Evolutionary conservation across 2,888 invertebrate species (phyloP).

Genomic region (Ophion ellenae): DNA sequence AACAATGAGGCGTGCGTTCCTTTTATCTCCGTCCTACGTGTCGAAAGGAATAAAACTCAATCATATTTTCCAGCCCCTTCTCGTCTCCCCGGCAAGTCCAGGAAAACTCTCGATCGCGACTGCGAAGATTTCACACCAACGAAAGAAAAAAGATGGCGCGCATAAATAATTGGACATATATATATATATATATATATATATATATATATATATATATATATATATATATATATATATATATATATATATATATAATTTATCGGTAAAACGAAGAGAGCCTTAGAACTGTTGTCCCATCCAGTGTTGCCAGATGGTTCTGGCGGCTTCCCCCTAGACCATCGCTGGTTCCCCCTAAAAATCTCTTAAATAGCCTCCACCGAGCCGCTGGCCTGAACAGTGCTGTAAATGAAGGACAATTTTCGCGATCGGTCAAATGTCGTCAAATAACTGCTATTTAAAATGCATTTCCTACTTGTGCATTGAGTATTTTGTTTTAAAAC

Average conservation of each 20-base stretch:
- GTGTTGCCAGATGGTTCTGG: no score
- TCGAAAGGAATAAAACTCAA: constrained; percentile 8
- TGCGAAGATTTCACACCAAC: no score
- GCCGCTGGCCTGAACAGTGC: no score
- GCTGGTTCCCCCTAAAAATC: no score
- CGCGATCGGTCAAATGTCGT: no score
- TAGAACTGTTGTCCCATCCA: neutral
- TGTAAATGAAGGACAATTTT: no score
- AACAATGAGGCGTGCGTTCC: constrained; percentile 63
- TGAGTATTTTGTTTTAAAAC: no score
- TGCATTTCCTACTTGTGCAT: no score
- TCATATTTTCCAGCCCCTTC: constrained; percentile 4
- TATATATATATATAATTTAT: neutral
- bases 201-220: neutral
- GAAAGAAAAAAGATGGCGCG: neutral
- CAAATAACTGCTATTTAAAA: no score
- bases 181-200: neutral
- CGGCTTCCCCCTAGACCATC: no score
- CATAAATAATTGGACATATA: neutral
- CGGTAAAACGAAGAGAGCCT: neutral
- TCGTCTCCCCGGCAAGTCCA: neutral
- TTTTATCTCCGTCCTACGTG: constrained; percentile 50
- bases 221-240: neutral
- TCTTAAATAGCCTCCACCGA: no score
- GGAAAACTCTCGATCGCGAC: no score